These are phyloP conservation scores for Selene dorsalis DNA, from an alignment of 2,797 vertebrate species.

Conservation along the genomic window DNA sequence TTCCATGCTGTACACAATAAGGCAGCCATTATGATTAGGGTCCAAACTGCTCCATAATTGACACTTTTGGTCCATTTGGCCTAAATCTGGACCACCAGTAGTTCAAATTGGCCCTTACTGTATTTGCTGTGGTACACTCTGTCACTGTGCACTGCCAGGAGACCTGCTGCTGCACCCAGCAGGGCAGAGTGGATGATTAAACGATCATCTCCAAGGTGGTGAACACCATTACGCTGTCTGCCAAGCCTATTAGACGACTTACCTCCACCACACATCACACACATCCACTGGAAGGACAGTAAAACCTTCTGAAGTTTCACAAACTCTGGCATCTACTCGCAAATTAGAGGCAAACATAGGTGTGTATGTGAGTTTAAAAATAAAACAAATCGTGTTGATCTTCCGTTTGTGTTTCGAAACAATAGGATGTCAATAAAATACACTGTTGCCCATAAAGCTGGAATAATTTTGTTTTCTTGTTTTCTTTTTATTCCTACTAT, in stretches of 20 bases:
- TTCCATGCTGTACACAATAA: neutral
- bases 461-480: too few species aligned
- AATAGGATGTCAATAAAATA: neutral
- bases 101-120: slow-evolving; percentile 44
- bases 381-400: too few species aligned
- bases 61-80: slow-evolving; percentile 46
- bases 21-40: neutral
- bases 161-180: slow-evolving; percentile 64
- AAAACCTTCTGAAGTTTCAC: slow-evolving; percentile 41
- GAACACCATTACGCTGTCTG: slow-evolving; percentile 59
- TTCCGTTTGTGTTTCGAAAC: neutral
- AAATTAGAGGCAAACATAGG: slow-evolving; percentile 3
- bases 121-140: slow-evolving; percentile 38
- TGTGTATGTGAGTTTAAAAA: neutral
- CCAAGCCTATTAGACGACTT: slow-evolving; percentile 63
- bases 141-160: slow-evolving; percentile 63
- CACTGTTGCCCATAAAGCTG: too few species aligned
- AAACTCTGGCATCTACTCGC: slow-evolving; percentile 12
- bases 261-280: slow-evolving; percentile 30
- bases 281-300: slow-evolving; percentile 36
- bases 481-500: too few species aligned
- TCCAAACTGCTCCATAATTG: slow-evolving; percentile 29
- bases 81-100: slow-evolving; percentile 11
- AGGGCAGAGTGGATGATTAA: slow-evolving; percentile 74
- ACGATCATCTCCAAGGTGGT: slow-evolving; percentile 69